Base-by-base conservation (phyloP, 2,113 vertebrate species). In the Hydropotes inermis region DNA sequence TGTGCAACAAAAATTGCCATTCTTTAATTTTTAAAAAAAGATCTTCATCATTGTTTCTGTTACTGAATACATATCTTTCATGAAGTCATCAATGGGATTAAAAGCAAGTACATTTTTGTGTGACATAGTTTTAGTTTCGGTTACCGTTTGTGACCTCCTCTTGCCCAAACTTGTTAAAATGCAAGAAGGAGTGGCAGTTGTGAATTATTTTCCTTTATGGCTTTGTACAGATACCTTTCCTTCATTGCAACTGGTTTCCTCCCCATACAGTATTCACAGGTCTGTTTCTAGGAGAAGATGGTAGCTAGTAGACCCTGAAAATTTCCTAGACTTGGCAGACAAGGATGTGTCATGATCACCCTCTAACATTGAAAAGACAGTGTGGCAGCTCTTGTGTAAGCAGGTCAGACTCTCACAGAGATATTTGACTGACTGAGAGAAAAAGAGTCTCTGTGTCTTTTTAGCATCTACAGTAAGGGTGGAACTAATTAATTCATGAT, bases 221-320 rank as follows among this genome's bases (percentile, higher is more conserved):
- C 30, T 96, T 96, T 95, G 45, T 54, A 76, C 47, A 94, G 87
- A 97, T 96, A 85, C 57, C 57, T 94, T 93, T 91, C 54, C 87
- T 94, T 86, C 52, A 61, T 52, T 94, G 92, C 54, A 92, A 30
- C 70, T 96, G 52, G 45, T 93, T 94, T 97, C 57, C n/a, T 97
- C n/a, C 86, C 94, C 61, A 78, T 95, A 74, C 52, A 89, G 7
- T 97, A 97, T 97, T 97, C 81, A 95, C 93, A 92, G 45, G 23
- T 86, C 47, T 88, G 8, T 89, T 95, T 97, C 92, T 89, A 95
- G 94, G 57, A 93, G 64, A 96, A 17, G 45, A 47, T 55, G 39
- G 64, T 96, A 64, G 45, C 79, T 82, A 94, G 87, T 92, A 67
- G 64, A 76, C 76, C 87, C 82, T 97, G 92, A 96, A 93, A 94